Conservation (phyloP, 2,113 vertebrate genomes). For the Gnathonemus echidnorhynchus region DNA sequence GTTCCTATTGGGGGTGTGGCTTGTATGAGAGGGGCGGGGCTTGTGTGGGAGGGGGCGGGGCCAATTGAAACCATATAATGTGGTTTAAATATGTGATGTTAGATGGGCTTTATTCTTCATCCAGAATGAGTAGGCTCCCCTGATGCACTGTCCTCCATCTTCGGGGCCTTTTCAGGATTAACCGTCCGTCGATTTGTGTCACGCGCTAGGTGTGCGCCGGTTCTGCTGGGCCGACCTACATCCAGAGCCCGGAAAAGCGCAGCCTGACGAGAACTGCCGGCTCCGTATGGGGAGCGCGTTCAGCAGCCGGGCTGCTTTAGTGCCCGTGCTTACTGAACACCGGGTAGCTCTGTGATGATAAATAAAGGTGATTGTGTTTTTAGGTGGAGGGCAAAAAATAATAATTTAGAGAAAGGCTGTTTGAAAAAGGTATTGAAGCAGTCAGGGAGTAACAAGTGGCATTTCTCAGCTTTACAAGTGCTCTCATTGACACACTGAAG, state of each 20-base stretch:
- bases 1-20: constrained; percentile 43
- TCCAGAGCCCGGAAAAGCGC: neutral
- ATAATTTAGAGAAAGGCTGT: neutral
- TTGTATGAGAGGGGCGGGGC: neutral
- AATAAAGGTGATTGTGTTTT: neutral
- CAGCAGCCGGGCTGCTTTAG: neutral
- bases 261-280: neutral
- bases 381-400: neutral
- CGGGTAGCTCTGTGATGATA: neutral
- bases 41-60: neutral
- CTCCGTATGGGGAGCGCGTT: neutral
- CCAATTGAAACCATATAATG: neutral
- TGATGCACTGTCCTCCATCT: neutral
- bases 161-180: neutral
- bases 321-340: neutral
- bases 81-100: neutral
- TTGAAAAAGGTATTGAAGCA: neutral
- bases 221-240: neutral
- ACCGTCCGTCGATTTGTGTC: neutral
- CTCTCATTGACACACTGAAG: neutral
- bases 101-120: neutral
- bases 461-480: neutral
- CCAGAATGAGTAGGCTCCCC: neutral
- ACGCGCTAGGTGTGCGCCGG: neutral
- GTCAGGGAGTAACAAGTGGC: neutral